Evolutionary conservation across 2,113 vertebrate species (phyloP), one percentile per base, ranked within the genome.

Genomic region (Pelusios castaneus): DNA sequence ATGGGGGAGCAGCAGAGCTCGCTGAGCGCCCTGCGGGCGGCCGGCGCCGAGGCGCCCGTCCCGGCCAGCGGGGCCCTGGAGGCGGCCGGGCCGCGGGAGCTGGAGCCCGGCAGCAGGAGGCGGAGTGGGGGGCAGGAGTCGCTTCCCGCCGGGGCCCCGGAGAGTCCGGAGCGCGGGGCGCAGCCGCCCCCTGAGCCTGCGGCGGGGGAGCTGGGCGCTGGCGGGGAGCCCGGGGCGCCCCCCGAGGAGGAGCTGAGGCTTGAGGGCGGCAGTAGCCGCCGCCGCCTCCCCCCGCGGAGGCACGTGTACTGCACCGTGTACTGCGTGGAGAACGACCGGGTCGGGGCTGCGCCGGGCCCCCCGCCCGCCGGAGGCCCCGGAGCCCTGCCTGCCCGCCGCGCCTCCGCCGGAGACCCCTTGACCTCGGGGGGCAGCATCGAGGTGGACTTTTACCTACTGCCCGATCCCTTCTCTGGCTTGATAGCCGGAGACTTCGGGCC

Each of bases 281-380:
- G 91, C 84, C 97, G 73, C 67, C n/a, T 73, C 29, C 85, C 95
- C 6, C 80, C 95, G 34, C 96, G 97, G 94, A 97, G 98, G 52
- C 99, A 98, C 87, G 97, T 99, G 70, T 99, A 99, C 63, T 99
- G 99, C 97, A 99, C 99, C 0, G 99, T 99, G 22, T 98, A 98
- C 95, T 98, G 97, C 83, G 98, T 98, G 96, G 98, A 98, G 96
- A 98, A 96, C 85, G 99, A 99, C 92, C 80, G 95, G 82, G 93
- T 85, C 14, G 88, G 92, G 83, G 87, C 85, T 43, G 56, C 91
- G 19, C 13, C 76, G 8, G 83, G 41, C n/a, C 54, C 11, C 47
- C 17, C 10, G 41, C 24, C 90, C 54, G 24, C 85, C 67, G 54
- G 91, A 34, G 84, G 75, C 82, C 60, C 87, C 70, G n/a, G 41